phyloP scores from a whole-genome alignment of 2,797 vertebrate genomes.

The Muscicapa comitata region DNA sequence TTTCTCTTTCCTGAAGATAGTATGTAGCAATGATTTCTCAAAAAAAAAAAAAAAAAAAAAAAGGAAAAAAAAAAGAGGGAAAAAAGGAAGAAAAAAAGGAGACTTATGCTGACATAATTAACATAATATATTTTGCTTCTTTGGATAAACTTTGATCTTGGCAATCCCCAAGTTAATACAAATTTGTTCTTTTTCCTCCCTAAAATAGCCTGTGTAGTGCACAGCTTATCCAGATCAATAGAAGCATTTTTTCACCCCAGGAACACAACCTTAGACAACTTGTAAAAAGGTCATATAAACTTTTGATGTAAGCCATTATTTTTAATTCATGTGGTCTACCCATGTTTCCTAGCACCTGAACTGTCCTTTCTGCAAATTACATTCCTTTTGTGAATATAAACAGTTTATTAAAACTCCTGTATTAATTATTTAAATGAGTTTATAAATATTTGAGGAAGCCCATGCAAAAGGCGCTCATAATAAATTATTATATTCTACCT shows the following conservation, averaged over 20 bases:
- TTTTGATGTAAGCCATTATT: constrained; percentile 2
- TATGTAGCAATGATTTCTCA: background rate
- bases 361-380: constrained; percentile 33
- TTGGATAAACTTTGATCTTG: background rate
- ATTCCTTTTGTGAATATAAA: constrained; percentile 67
- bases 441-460: constrained; percentile 65
- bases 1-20: background rate
- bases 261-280: background rate
- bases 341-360: background rate
- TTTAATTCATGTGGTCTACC: constrained; percentile 37
- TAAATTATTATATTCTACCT: constrained; percentile 28
- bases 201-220: background rate
- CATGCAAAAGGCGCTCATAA: background rate
- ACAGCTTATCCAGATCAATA: background rate
- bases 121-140: background rate
- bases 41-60: background rate
- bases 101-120: background rate
- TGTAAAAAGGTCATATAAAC: constrained; percentile 27
- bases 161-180: background rate
- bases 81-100: background rate
- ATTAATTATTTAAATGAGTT: constrained; percentile 67
- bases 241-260: background rate
- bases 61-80: too few species aligned
- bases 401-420: constrained; percentile 53
- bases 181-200: background rate